Evolutionary conservation across 2,888 invertebrate genomes (phyloP), one percentile per base, ranked within the genome.

Genomic region (Brenthis daphne): DNA sequence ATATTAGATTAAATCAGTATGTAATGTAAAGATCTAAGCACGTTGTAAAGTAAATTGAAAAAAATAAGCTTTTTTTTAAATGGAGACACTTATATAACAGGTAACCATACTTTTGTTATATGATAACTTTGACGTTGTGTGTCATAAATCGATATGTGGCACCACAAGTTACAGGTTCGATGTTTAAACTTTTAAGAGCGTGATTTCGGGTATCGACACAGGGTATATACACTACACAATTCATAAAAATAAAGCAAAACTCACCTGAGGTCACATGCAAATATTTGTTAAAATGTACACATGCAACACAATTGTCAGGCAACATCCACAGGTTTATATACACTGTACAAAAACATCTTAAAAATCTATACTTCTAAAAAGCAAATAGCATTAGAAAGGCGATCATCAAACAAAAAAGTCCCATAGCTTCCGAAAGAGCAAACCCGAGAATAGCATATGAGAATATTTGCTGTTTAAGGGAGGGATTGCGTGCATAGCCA

Each of bases 401-500:
- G 95, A 99, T 98, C 98, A 99, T 99, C 84, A 99, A 94, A 94
- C 99, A 99, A 94, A 99, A 99, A 75, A 99, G 95, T 86, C 99
- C 99, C 98, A 99, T 98, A 82, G 99, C 99, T 95, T 99, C 99
- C 77, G 98, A 97, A 77, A 99, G 94, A 83, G 99, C 99, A 93
- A 99, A 99, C 82, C 99, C 99, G 86, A 99, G 94, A 89, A 99
- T 98, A 84, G 99, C 99, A 92, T 99, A 99, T 79, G 98, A 97
- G 94, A 99, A 99, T 83, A 99, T 95, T 94, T 99, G 99, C 89
- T 98, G 98, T 94, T 99, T 99, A 85, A 99, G 93, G 79, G 98
- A 98, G 82, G 99, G 99, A 91, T 99, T 99, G 90, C 96, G 96
- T 89, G 99, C 96, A 94, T 98, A 99, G 86, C 98, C 98, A 84